Evolutionary conservation across 2,113 vertebrate species (phyloP).

Genomic region (Polypterus senegalus): DNA sequence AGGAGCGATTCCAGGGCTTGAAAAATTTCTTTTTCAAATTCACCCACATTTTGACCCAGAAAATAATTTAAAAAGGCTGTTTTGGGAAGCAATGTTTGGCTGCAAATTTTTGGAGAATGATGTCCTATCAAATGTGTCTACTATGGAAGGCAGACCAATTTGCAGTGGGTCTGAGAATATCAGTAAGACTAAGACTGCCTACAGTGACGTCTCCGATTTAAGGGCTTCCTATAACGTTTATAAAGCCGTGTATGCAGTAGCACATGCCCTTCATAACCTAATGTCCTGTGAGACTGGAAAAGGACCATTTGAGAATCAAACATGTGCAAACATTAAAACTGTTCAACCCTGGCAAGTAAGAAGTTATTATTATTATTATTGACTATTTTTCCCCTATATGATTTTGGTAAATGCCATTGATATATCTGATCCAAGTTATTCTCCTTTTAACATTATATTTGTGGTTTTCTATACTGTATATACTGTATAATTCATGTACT

Average conservation of each 20-base stretch:
- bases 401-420: too few relatives aligned
- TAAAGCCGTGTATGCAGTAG: conserved; percentile 51
- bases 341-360: conserved; percentile 19
- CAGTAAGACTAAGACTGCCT: conserved; percentile 17
- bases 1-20: conserved; percentile 40
- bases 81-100: conserved; percentile 44
- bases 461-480: too few relatives aligned
- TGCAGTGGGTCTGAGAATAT: conserved; percentile 38
- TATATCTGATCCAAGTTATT: too few relatives aligned
- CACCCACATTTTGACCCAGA: conserved; percentile 21
- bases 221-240: conserved; percentile 45
- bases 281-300: conserved; percentile 8
- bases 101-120: conserved; percentile 29
- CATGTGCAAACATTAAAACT: conserved; percentile 35
- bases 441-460: too few relatives aligned
- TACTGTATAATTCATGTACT: too few relatives aligned
- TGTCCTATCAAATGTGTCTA: conserved; percentile 8
- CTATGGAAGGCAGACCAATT: conserved; percentile 9
- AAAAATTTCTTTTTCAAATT: conserved; percentile 30
- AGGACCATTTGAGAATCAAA: conserved; percentile 12
- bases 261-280: conserved; percentile 26
- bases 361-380: not conserved
- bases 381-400: too few relatives aligned
- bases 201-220: conserved; percentile 23
- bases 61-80: conserved; percentile 32